phyloP scores from a whole-genome alignment of 2,113 vertebrate genomes.

The Hydrochoerus hydrochaeris region DNA sequence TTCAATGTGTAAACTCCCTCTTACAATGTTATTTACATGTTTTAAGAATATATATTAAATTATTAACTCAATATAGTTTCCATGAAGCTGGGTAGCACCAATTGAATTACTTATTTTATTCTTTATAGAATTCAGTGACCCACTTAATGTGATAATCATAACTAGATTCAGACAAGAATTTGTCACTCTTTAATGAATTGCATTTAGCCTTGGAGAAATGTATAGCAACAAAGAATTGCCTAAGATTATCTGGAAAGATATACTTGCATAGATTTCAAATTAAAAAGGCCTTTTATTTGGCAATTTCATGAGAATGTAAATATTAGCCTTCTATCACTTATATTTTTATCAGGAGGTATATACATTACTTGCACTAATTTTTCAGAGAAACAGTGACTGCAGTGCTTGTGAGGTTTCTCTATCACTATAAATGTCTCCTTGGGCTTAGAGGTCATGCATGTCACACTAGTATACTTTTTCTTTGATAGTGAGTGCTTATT shows the following conservation, averaged over 20 bases:
- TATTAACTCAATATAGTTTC: not conserved
- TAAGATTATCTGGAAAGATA: not conserved
- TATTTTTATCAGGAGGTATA: not conserved
- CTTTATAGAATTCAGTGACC: not conserved
- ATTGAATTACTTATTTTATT: not conserved
- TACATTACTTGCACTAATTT: not conserved
- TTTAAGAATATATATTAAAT: not conserved
- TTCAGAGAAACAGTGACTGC: not conserved
- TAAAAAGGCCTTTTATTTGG: not conserved
- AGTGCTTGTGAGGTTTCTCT: not conserved
- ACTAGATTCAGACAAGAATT: slow-evolving; percentile 12
- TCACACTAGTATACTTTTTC: not conserved
- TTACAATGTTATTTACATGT: not conserved
- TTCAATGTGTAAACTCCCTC: not conserved
- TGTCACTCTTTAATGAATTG: not conserved
- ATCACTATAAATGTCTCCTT: not conserved
- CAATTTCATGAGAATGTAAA: not conserved
- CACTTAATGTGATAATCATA: not conserved
- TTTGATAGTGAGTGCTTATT: slow-evolving; percentile 45
- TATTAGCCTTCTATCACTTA: not conserved
- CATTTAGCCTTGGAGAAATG: not conserved
- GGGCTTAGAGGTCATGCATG: not conserved
- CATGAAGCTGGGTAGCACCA: not conserved
- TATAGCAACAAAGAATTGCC: not conserved
- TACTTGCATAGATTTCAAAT: not conserved